These are phyloP conservation scores for Heliconius ismenius DNA, from an alignment of 2,888 invertebrate genomes.

Conservation along the genomic window DNA sequence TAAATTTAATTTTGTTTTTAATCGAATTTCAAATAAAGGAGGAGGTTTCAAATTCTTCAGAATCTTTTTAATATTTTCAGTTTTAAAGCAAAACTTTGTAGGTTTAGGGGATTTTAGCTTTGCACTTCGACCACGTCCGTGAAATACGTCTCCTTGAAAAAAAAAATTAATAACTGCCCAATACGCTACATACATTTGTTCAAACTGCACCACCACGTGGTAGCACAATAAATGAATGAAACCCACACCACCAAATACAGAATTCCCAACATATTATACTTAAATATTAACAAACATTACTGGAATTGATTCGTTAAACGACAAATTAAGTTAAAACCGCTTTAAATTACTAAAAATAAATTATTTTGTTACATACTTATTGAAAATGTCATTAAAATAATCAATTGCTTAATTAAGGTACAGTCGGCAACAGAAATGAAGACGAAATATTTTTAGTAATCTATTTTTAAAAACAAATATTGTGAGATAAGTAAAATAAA, in stretches of 20 bases:
- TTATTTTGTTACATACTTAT: slow-evolving; percentile 13
- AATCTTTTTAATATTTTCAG: no score
- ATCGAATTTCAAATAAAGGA: no score
- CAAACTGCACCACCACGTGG: background rate
- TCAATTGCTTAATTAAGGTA: slow-evolving; percentile 17
- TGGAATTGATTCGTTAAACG: background rate
- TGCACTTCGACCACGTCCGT: no score
- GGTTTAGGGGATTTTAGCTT: no score
- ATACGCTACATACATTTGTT: no score
- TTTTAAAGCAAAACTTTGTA: no score
- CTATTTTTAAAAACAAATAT: slow-evolving; percentile 11
- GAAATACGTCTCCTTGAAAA: no score
- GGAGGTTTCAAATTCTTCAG: no score
- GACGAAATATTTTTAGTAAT: background rate
- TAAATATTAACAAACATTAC: slow-evolving; percentile 8
- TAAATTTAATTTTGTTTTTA: no score
- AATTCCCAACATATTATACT: background rate
- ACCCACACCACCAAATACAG: background rate
- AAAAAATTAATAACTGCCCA: no score
- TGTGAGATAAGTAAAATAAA: background rate
- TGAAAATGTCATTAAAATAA: slow-evolving; percentile 17
- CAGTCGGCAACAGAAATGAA: background rate
- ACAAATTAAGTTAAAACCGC: slow-evolving; percentile 18
- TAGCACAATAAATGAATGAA: background rate
- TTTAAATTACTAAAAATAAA: slow-evolving; percentile 11